A percentile compares a stretch with the other conserved stretches of the same genome.
phyloP scores from a whole-genome alignment of 1,140 invertebrate species.

The Monochamus saltuarius region DNA sequence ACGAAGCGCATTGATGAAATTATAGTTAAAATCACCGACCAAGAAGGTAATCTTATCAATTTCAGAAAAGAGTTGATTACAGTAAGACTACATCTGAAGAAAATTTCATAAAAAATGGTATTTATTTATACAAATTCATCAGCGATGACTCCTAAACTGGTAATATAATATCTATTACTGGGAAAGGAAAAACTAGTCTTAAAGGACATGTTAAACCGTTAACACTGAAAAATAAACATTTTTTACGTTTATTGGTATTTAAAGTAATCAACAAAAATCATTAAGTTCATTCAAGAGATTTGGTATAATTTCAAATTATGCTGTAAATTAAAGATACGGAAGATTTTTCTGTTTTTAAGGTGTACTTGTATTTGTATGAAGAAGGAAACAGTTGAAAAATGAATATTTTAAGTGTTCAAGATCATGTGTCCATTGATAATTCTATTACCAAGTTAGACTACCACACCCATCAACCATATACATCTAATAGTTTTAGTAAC shows the following conservation, averaged over 20 bases:
- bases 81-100: not conserved
- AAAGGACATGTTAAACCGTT: not conserved
- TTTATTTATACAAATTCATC: too few relatives aligned
- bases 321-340: too few relatives aligned
- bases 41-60: not conserved
- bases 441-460: constrained; percentile 20
- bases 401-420: not conserved
- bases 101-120: constrained; percentile 3
- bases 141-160: too few relatives aligned
- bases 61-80: constrained; percentile 3
- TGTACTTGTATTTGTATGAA: too few relatives aligned
- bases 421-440: constrained; percentile 12
- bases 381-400: too few relatives aligned
- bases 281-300: not conserved
- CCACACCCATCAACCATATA: constrained; percentile 27
- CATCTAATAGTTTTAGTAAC: constrained; percentile 21
- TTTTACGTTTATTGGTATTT: not conserved
- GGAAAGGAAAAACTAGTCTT: too few relatives aligned
- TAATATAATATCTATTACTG: too few relatives aligned
- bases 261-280: not conserved
- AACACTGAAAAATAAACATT: not conserved
- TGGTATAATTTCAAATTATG: constrained; percentile 3
- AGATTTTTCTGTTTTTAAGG: too few relatives aligned
- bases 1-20: constrained; percentile 1
- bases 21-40: not conserved